Base-by-base conservation (phyloP, 2,888 invertebrate genomes). In the Sminthurides aquaticus region DNA sequence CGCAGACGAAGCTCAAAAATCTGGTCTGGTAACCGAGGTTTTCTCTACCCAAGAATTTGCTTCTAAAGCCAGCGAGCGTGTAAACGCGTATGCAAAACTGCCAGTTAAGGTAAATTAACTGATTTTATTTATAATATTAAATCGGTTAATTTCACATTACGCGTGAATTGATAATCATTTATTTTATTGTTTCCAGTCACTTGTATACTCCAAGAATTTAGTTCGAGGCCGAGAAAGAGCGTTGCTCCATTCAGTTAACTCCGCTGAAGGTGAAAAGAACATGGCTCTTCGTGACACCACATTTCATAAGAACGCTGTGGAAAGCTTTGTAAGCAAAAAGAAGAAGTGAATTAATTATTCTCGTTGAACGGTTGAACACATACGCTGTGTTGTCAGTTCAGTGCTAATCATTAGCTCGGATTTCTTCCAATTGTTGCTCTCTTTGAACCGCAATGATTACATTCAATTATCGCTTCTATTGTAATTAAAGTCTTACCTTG, bases 21-120 rank as follows among this genome's bases (percentile, higher is more conserved):
- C 83, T 76, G 89, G 91, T 27, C 85, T 97, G 64, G 85, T 96
- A 0, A 87, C 91, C 15, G 84, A 87, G 76, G 81, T 96, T 18
- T 87, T 89, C 73, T 87, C 88, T 67, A 79, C 83, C 48, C 79
- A 82, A 24, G 81, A 85, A 60, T 78, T 89, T 60, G 80, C 86
- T 60, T 79, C 78, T 77, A 74, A 84, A 76, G 83, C 85, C 29
- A 86, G 84, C 83, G 74, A 76, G 1, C 75, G 76, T 62, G 69
- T 82, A 2, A 69, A 77, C 48, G 73, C 76, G 26, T 76, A 76
- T 60, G 75, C 79, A 2, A 73, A 78, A 48, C 75, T 80, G 11
- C 81, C 81, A 1, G 49, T 72, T 18, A 76, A 76, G 57, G 72
- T 75, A 70, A 58, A 27, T 11, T 25, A 49, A 25, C 3, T n/a